Conservation (phyloP, 2,797 vertebrate species). For the Lepilemur ruficaudatus region DNA sequence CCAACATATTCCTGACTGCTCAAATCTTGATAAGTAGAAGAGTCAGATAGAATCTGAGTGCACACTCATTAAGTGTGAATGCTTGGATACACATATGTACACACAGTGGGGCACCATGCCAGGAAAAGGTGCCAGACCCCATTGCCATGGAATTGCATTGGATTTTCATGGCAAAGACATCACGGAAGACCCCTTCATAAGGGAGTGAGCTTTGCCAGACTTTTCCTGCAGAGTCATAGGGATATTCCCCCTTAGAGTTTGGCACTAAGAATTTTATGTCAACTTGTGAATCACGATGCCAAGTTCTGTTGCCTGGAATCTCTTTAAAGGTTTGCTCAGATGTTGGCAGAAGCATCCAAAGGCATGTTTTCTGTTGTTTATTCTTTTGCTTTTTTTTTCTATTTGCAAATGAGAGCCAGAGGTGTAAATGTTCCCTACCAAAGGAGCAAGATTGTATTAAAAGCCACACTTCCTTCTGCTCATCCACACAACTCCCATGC, state of each 20-base stretch:
- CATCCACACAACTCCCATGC: background rate
- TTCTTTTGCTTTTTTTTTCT: slow-evolving; percentile 19
- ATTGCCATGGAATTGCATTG: background rate
- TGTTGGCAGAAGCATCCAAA: slow-evolving; percentile 58
- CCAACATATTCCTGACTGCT: background rate
- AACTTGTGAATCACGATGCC: slow-evolving; percentile 15
- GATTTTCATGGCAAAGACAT: background rate
- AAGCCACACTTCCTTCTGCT: slow-evolving; percentile 1
- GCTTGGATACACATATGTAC: background rate
- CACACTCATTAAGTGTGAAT: background rate
- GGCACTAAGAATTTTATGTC: background rate
- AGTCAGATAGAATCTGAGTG: background rate
- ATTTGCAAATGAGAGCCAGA: slow-evolving; percentile 39
- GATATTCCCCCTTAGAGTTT: background rate
- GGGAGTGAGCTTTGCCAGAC: background rate
- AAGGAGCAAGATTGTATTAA: slow-evolving; percentile 27
- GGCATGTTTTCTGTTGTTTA: slow-evolving; percentile 51
- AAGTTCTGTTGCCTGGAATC: slow-evolving; percentile 33
- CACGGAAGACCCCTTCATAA: background rate
- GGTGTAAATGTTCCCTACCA: slow-evolving; percentile 35
- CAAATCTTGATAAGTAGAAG: background rate
- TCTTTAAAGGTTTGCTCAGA: slow-evolving; percentile 34
- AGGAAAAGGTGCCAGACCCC: background rate
- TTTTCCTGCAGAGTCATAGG: background rate
- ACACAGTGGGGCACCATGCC: background rate